phyloP scores from a whole-genome alignment of 2,113 vertebrate genomes.

The Corythaeola cristata region DNA sequence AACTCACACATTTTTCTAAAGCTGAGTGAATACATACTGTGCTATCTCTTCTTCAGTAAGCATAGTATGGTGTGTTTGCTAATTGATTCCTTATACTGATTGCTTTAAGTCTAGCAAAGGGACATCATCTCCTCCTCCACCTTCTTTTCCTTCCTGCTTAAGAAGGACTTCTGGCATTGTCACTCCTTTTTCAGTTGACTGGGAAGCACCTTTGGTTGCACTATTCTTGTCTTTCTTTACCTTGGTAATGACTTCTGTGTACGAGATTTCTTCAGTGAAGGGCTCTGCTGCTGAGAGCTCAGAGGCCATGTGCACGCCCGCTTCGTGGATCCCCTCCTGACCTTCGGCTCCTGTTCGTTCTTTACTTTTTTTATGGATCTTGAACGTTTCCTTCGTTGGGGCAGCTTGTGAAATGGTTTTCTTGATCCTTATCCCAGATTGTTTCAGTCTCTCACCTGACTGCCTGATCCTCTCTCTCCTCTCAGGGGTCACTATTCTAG shows the following conservation, averaged over 20 bases:
- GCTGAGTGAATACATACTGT: background rate
- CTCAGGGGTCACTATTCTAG: conserved; percentile 91
- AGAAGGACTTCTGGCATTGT: conserved; percentile 69
- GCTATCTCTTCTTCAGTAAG: background rate
- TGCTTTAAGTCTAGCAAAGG: conserved; percentile 87
- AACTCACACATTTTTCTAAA: conserved; percentile 8
- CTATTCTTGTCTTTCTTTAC: conserved; percentile 80
- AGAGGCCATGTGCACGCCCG: conserved; percentile 33
- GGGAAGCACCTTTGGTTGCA: conserved; percentile 63
- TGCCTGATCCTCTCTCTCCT: conserved; percentile 90
- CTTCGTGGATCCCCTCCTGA: conserved; percentile 82
- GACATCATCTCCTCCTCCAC: conserved; percentile 73
- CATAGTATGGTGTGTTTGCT: background rate
- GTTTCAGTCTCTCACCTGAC: conserved; percentile 87
- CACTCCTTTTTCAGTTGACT: conserved; percentile 36
- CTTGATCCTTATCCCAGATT: conserved; percentile 87
- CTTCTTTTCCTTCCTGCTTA: conserved; percentile 77
- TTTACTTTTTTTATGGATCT: conserved; percentile 83
- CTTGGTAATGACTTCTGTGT: conserved; percentile 82
- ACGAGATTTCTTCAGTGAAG: conserved; percentile 78
- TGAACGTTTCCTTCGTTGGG: conserved; percentile 87
- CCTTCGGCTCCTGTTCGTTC: conserved; percentile 82
- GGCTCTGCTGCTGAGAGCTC: conserved; percentile 75
- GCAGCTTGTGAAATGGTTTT: conserved; percentile 90
- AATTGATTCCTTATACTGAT: conserved; percentile 70